These are phyloP conservation scores for Drosophila tropicalis DNA, from an alignment of 1,140 invertebrate genomes.

Conservation along the genomic window DNA sequence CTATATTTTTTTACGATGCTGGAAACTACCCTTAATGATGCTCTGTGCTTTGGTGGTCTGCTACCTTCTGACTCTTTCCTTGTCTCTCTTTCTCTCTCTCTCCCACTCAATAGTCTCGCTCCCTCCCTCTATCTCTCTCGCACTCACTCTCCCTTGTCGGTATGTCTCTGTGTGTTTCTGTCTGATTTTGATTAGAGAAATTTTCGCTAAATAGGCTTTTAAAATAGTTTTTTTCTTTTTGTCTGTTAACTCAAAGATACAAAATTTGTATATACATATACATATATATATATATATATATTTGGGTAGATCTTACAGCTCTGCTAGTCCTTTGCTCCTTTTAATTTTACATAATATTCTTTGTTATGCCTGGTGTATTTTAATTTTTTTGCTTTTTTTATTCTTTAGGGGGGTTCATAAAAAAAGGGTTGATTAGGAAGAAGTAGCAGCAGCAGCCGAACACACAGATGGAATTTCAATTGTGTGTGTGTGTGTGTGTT, in stretches of 20 bases:
- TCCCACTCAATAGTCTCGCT: background rate
- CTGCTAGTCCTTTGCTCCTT: slow-evolving; percentile 21
- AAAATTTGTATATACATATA: background rate
- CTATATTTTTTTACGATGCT: slow-evolving; percentile 78
- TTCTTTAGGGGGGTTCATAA: slow-evolving; percentile 75
- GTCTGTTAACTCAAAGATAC: background rate
- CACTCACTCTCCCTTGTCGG: background rate
- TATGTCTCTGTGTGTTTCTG: background rate
- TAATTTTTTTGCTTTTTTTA: slow-evolving; percentile 41
- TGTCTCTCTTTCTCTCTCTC: background rate
- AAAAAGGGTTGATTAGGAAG: slow-evolving; percentile 72
- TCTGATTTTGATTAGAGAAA: slow-evolving; percentile 14
- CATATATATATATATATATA: no score
- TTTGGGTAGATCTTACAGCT: no score
- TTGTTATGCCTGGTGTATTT: slow-evolving; percentile 35
- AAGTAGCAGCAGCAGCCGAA: slow-evolving; percentile 24
- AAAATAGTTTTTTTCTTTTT: slow-evolving; percentile 4
- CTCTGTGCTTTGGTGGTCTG: slow-evolving; percentile 27
- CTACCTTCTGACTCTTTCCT: background rate
- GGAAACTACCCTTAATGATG: slow-evolving; percentile 80
- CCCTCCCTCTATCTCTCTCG: background rate
- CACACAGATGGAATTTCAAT: slow-evolving; percentile 27
- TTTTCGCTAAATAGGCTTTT: slow-evolving; percentile 13
- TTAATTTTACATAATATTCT: slow-evolving; percentile 80
- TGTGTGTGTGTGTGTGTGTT: slow-evolving; percentile 14